Base-by-base conservation (phyloP, 2,113 vertebrate genomes). In the Carassius gibelio region DNA sequence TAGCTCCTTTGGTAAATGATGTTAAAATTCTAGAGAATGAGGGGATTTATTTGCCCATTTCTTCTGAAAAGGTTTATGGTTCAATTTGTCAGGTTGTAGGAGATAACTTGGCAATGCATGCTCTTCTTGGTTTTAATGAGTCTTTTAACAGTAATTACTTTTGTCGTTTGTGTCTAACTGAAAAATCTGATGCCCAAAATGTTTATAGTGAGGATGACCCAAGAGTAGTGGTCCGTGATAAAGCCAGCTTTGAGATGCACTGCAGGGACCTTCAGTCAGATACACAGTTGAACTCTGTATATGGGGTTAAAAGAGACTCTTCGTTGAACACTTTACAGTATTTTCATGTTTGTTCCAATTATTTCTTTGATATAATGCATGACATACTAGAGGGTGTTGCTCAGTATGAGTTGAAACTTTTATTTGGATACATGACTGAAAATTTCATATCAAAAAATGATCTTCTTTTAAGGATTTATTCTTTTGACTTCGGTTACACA, bases 71-170 rank as follows among this genome's bases (percentile, higher is more conserved):
- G 8, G 81, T 89, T 30, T 84, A 87, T 87, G 87, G 84, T 42
- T 87, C 88, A 75, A 85, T 88, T 13, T 89, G 17, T 34, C 88
- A 90, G 77, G 68, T 92, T 34, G 88, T 76, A 66, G 85, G 84
- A 79, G 88, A 90, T 82, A 87, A 90, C 85, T 74, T 90, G 21
- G 84, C 86, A 71, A 90, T 90, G 87, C 79, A 90, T 83, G 52
- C 78, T 87, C 85, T 90, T 84, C 84, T 90, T 87, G 75, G 90
- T 87, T 88, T 52, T 38, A 38, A 4, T 38, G 23, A 88, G 90
- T 86, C 36, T 34, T 10, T 38, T 38, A 38, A 38, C 38, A 38
- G 38, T 38, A 38, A 38, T 38, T 38, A 69, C 87, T 36, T 85
- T 71, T 83, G n/a, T 9, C 2, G 8, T 8, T 45, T 45, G 42